Conservation (phyloP, 2,888 invertebrate species). For the Noctua janthina region DNA sequence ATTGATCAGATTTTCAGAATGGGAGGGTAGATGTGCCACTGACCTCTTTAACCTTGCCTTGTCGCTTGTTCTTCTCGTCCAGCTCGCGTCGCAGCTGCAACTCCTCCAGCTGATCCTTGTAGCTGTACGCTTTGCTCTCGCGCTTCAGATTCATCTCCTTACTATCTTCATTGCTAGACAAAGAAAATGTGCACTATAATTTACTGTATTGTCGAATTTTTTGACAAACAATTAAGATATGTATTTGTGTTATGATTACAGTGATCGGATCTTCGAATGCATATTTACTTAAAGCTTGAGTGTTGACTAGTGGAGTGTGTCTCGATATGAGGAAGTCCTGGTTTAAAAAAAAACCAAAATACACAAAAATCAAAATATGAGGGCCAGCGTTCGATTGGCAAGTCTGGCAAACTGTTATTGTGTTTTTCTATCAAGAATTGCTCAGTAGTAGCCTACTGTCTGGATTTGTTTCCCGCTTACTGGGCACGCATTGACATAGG, state of each 20-base stretch:
- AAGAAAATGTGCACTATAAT: background rate
- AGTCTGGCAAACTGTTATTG: background rate
- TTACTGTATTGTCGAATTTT: background rate
- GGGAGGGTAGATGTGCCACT: background rate
- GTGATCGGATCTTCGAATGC: too few relatives aligned
- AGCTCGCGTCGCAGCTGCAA: conserved; percentile 97
- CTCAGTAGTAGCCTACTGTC: background rate
- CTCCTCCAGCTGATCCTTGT: conserved; percentile 99
- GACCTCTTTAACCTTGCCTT: conserved; percentile 93
- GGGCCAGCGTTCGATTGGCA: background rate
- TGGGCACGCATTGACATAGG: background rate
- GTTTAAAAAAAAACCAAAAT: too few relatives aligned
- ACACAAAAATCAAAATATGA: background rate
- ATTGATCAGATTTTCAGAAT: background rate
- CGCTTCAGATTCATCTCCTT: conserved; percentile 95
- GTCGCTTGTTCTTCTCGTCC: conserved; percentile 95
- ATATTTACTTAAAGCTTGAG: too few relatives aligned
- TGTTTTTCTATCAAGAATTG: background rate
- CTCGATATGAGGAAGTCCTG: too few relatives aligned
- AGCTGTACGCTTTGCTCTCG: conserved; percentile 99
- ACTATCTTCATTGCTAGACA: conserved; percentile 84
- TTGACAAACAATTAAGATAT: too few relatives aligned
- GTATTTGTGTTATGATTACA: background rate
- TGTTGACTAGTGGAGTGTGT: too few relatives aligned
- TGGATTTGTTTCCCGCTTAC: background rate